Evolutionary conservation across 2,797 vertebrate species (phyloP), one percentile per base, ranked within the genome.

Genomic region (Mormyrops boulengeri): DNA sequence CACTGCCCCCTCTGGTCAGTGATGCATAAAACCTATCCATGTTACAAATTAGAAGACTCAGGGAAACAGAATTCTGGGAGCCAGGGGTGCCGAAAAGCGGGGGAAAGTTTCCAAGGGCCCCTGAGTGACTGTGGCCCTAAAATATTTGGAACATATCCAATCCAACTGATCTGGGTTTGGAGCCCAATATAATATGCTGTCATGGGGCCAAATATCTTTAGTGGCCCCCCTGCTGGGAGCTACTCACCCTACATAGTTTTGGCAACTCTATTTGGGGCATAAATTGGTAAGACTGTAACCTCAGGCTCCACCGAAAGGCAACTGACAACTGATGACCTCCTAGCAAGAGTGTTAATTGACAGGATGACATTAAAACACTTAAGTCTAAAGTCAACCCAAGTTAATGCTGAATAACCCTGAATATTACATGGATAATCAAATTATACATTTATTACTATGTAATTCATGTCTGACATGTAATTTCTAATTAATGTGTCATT

Each of bases 401-500:
- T 89, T 80, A 80, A 41, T 80, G 5, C 14, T 2, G 41, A 19
- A 80, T 85, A 62, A 50, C 73, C 30, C n/a, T 49, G 22, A 26
- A 44, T 88, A 4, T 90, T n/a, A 87, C 89, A 85, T 89, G 88
- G 55, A 85, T 60, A 89, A 38, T 90, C 91, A 73, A 94, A 92
- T 88, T 22, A 93, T 95, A 93, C 88, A 88, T 11, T 62, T 90
- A 91, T 80, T 80, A 38, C 38, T 30, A 73, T 38, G 30, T 17
- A 73, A 14, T 73, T 38, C 94, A 94, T 82, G 90, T 69, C 92
- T 94, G 92, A 94, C 22, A 66, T 92, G 93, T 90, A 93, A 93
- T 91, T 90, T 62, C 34, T 89, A 89, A 94, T 93, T 92, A 91
- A 19, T n/a, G 89, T 89, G 88, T 69, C 89, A 52, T 92, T 73